Evolutionary conservation across 2,797 vertebrate species (phyloP).

Genomic region (Anabacerthia variegaticeps): DNA sequence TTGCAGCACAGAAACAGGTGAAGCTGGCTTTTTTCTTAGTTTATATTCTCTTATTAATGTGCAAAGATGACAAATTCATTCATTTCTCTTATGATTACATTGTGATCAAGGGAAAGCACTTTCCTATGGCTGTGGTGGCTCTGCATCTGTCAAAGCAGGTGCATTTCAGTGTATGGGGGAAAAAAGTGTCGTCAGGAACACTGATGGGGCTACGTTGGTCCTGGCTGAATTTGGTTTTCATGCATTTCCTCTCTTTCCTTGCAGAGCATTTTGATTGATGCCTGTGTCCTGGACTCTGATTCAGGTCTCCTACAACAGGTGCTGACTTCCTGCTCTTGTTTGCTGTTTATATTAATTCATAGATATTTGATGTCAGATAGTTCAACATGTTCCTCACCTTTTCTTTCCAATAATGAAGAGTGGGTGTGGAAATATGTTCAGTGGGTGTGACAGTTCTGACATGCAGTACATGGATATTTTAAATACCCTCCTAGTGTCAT

Average conservation of each 20-base stretch:
- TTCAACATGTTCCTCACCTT: neutral
- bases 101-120: neutral
- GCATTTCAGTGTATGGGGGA: neutral
- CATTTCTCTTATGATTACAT: neutral
- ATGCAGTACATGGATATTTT: neutral
- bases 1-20: constrained; percentile 97
- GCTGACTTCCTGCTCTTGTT: neutral
- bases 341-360: neutral
- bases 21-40: neutral
- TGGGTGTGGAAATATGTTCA: neutral
- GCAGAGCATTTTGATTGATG: constrained; percentile 94
- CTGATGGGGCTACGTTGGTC: neutral
- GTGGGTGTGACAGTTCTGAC: neutral
- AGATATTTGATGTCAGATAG: neutral
- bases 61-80: neutral
- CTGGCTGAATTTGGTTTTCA: neutral
- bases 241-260: neutral
- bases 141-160: neutral
- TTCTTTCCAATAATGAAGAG: neutral
- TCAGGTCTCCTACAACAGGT: constrained; percentile 98
- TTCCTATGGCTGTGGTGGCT: neutral
- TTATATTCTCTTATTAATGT: neutral
- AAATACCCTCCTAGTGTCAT: neutral
- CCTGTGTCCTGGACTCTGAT: constrained; percentile 92
- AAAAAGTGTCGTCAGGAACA: neutral